A percentile compares a stretch with the other conserved stretches of the same genome.
These are phyloP conservation scores for Vireo griseus DNA, from an alignment of 2,797 vertebrate species.

Conservation along the genomic window DNA sequence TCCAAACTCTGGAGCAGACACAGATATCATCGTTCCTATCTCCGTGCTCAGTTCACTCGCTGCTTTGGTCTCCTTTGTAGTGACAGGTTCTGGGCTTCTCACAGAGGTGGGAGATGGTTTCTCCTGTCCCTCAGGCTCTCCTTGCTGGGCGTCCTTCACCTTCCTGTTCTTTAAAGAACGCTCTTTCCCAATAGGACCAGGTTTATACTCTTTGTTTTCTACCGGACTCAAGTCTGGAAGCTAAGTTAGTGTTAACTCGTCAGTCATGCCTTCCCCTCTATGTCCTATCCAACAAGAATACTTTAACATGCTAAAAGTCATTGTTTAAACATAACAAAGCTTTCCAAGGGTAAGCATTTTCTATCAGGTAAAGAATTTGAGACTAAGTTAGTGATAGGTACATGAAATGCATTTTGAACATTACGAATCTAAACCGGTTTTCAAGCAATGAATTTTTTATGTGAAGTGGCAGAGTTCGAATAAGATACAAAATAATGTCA, in stretches of 20 bases:
- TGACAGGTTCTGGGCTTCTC: conserved; percentile 83
- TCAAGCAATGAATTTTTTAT: background rate
- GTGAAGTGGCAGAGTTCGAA: background rate
- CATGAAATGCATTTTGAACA: background rate
- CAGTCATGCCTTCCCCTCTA: background rate
- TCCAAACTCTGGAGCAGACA: conserved; percentile 90
- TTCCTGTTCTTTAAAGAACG: conserved; percentile 96
- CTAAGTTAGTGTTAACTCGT: conserved; percentile 73
- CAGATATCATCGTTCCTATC: conserved; percentile 94
- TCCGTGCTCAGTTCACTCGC: conserved; percentile 87
- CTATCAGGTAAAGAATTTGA: background rate
- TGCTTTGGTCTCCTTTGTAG: conserved; percentile 81
- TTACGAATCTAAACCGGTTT: background rate
- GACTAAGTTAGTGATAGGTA: background rate
- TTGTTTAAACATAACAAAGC: background rate
- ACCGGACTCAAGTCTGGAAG: conserved; percentile 91
- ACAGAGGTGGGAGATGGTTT: conserved; percentile 78
- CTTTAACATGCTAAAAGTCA: background rate
- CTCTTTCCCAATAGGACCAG: conserved; percentile 97
- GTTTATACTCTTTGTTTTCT: conserved; percentile 96
- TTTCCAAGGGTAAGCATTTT: background rate
- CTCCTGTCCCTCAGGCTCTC: conserved; percentile 87
- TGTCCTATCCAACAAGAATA: background rate
- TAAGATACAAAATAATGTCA: background rate
- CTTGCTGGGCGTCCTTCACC: conserved; percentile 91